These are phyloP conservation scores for Geodia barretti DNA, from an alignment of 37 sponge, comb jelly and placozoan species.

Conservation along the genomic window DNA sequence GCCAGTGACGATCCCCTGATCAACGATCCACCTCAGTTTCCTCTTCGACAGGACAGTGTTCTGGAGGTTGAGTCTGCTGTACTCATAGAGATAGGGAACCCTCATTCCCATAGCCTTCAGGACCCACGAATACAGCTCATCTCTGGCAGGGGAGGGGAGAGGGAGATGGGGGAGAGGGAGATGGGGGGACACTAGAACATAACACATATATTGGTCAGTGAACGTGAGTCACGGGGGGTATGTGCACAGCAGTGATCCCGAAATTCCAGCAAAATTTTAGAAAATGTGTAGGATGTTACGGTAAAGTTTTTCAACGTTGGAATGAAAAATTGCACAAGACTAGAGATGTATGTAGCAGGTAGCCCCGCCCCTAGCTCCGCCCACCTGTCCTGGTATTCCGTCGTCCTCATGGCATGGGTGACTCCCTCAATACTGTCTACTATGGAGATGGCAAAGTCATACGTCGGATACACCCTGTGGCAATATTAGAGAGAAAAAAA, in stretches of 20 bases:
- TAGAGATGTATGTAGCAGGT: slow-evolving; percentile 78
- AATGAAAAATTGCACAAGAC: too few species aligned
- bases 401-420: slow-evolving; percentile 97
- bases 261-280: too few species aligned
- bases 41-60: slow-evolving; percentile 97
- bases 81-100: slow-evolving; percentile 86
- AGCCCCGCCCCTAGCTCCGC: slow-evolving; percentile 50
- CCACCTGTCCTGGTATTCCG: slow-evolving; percentile 92
- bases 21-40: slow-evolving; percentile 98
- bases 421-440: slow-evolving; percentile 98
- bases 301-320: too few species aligned
- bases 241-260: too few species aligned
- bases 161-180: background rate
- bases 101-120: slow-evolving; percentile 17
- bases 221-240: too few species aligned
- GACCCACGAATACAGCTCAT: slow-evolving; percentile 92
- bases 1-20: slow-evolving; percentile 90
- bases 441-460: slow-evolving; percentile 99
- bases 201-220: slow-evolving; percentile 48
- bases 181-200: background rate
- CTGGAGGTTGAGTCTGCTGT: slow-evolving; percentile 94
- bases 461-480: slow-evolving; percentile 95
- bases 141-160: slow-evolving; percentile 14
- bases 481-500: background rate
- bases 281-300: too few species aligned